Evolutionary conservation across 1,140 invertebrate species (phyloP).

Genomic region (Lucilia cuprina): DNA sequence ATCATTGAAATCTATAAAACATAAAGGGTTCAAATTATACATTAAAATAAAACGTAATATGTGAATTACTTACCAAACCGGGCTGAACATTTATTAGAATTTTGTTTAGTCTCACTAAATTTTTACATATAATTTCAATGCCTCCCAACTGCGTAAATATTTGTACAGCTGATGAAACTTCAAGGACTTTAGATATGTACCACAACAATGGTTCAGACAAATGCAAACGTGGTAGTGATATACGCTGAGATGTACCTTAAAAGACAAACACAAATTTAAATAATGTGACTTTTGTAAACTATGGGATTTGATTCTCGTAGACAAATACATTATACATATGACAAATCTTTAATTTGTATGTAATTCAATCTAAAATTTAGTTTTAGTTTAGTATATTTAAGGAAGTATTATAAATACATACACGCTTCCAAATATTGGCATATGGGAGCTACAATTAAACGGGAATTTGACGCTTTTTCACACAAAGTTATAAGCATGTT

Average conservation of each 20-base stretch:
- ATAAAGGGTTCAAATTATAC: constrained; percentile 9
- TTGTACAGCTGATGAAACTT: constrained; percentile 71
- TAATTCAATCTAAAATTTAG: no score
- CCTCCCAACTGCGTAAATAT: constrained; percentile 72
- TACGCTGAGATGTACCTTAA: constrained; percentile 61
- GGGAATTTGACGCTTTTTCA: constrained; percentile 74
- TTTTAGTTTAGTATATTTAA: no score
- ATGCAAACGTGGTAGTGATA: constrained; percentile 64
- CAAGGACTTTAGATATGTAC: constrained; percentile 76
- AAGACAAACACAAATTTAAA: not conserved
- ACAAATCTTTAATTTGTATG: no score
- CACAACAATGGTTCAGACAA: constrained; percentile 79
- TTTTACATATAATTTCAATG: constrained; percentile 68
- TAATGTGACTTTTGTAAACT: no score
- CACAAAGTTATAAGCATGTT: constrained; percentile 78
- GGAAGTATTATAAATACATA: constrained; percentile 59
- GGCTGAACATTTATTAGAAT: constrained; percentile 64
- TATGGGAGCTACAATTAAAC: constrained; percentile 76
- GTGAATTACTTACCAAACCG: constrained; percentile 52
- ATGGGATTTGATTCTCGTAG: no score
- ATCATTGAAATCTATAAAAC: constrained; percentile 65
- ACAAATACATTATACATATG: no score
- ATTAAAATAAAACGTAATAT: not conserved
- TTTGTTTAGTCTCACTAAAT: constrained; percentile 67
- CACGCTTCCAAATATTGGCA: constrained; percentile 75